phyloP scores from a whole-genome alignment of 2,888 invertebrate genomes.

The Andrena praecox region DNA sequence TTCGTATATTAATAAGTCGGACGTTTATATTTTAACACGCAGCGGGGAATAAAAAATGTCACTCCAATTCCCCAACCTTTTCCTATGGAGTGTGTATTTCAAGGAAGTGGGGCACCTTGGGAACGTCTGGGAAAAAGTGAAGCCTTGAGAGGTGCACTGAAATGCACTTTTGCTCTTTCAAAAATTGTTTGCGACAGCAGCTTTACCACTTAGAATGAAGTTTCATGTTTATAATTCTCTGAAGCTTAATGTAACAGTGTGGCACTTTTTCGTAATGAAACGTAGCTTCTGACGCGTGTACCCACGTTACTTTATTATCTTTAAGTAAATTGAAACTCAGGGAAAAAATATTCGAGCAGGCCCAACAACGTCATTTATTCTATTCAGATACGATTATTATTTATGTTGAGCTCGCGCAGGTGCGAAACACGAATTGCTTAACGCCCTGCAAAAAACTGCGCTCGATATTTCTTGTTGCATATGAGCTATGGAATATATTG shows the following conservation, averaged over 20 bases:
- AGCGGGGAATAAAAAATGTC: not conserved
- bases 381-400: not conserved
- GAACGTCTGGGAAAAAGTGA: too few relatives aligned
- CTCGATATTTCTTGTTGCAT: not conserved
- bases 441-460: not conserved
- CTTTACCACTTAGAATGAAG: too few relatives aligned
- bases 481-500: slow-evolving; percentile 1
- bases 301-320: not conserved
- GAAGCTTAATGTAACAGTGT: too few relatives aligned
- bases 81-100: not conserved
- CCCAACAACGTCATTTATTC: not conserved
- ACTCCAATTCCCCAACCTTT: not conserved
- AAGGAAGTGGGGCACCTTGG: not conserved
- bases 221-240: too few relatives aligned
- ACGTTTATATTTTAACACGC: not conserved
- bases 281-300: too few relatives aligned
- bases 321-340: not conserved
- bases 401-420: not conserved
- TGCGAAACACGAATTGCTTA: slow-evolving; percentile 2
- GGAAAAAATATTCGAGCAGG: not conserved
- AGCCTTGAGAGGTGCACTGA: too few relatives aligned
- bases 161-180: too few relatives aligned
- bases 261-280: too few relatives aligned
- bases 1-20: not conserved
- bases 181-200: too few relatives aligned